A percentile compares a stretch with the other conserved stretches of the same genome.
phyloP scores from a whole-genome alignment of 2,113 vertebrate species.

The Tychaedon coryphoeus region DNA sequence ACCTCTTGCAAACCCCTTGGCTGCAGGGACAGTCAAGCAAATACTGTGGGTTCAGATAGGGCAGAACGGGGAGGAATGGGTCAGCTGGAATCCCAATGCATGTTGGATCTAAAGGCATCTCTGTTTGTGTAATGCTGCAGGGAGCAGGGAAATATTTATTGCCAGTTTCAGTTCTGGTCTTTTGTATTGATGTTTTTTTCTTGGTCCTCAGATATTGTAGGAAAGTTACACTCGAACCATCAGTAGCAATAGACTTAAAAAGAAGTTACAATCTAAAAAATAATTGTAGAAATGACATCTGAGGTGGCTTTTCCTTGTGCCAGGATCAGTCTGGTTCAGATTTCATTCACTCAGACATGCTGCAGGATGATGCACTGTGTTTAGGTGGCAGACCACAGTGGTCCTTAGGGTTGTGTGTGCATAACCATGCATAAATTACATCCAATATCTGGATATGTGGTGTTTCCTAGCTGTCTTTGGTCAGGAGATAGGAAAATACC shows the following conservation, averaged over 20 bases:
- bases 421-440: background rate
- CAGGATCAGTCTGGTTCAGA: background rate
- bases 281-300: background rate
- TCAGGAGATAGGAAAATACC: background rate
- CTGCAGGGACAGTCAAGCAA: background rate
- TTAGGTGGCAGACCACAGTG: background rate
- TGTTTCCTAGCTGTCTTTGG: background rate
- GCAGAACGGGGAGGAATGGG: background rate
- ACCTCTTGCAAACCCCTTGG: background rate
- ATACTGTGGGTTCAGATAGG: background rate
- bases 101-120: background rate
- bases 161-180: background rate
- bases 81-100: background rate
- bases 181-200: background rate
- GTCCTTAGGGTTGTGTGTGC: background rate
- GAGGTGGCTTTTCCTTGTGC: background rate
- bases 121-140: background rate
- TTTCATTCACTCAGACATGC: background rate
- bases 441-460: accelerated
- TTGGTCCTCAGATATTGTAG: background rate
- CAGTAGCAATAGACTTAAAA: background rate
- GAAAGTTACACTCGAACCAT: background rate
- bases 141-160: background rate
- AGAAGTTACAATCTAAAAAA: background rate
- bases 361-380: background rate